Base-by-base conservation (phyloP, 2,888 invertebrate species). In the Epinotia brunnichana region DNA sequence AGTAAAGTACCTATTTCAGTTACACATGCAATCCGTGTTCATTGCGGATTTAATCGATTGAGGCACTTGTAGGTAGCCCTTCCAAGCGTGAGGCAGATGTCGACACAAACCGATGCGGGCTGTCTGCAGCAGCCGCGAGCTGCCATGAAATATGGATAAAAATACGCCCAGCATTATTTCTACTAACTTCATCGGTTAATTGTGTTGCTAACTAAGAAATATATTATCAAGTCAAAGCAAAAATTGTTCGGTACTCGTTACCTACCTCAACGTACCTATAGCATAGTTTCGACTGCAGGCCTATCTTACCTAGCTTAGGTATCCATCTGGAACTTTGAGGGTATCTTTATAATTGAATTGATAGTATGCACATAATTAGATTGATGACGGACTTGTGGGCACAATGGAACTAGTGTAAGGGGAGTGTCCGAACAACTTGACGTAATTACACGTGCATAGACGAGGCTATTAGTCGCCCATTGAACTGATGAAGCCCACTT, bases 401-500 rank as follows among this genome's bases (percentile, higher is more conserved):
- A 77, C 76, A 78, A 78, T 77, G 56, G 63, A 24, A 74, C 67
- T 72, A 60, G 67, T 74, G 73, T 74, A 75, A 78, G 81, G 75
- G 73, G 70, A 75, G 71, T 63, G 73, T 76, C 67, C 76, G 74
- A 67, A 62, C 66, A 71, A 68, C 68, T 74, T 79, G 77, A 79
- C 74, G 80, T 81, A 82, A 83, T 83, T 82, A 82, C 78, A 82
- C 78, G 77, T 79, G 76, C 79, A 79, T 76, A 76, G 78, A 79
- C 77, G 77, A 79, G 77, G 80, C 82, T 82, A 84, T 85, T 84
- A 84, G 80, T 76, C 76, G 74, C 78, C 79, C 79, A 83, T 82
- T 82, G 80, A 82, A 76, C 74, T 74, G 71, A 62, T 74, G 48
- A 48, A 48, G 72, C 76, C 76, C 69, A 78, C 77, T 51, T n/a